Evolutionary conservation across 1,140 invertebrate genomes (phyloP).

Genomic region (Ceratoteleas bidentatus): DNA sequence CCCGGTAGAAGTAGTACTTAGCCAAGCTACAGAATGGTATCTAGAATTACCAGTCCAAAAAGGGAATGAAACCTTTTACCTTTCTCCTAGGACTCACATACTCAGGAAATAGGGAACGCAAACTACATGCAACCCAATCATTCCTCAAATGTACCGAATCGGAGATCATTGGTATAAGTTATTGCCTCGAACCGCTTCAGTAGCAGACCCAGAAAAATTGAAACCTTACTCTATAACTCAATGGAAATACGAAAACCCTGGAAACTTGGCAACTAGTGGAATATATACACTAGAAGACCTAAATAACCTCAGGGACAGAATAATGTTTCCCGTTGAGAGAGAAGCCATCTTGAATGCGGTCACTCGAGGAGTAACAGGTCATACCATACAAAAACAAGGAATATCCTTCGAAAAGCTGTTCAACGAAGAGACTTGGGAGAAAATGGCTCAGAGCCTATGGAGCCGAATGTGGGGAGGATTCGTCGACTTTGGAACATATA

Average conservation of each 20-base stretch:
- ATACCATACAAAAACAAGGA: background rate
- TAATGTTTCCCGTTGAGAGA: background rate
- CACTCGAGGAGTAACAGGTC: background rate
- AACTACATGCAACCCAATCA: background rate
- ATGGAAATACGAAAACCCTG: background rate
- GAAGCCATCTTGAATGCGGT: background rate
- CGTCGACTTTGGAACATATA: background rate
- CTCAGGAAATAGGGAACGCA: background rate
- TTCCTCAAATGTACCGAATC: background rate
- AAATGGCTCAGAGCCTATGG: background rate
- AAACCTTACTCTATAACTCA: background rate
- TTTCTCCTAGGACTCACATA: background rate
- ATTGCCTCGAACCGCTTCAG: background rate
- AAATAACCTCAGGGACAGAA: background rate
- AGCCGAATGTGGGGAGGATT: conserved; percentile 1
- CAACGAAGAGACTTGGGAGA: background rate
- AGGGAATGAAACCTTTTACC: background rate
- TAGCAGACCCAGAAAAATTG: background rate
- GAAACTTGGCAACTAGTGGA: background rate
- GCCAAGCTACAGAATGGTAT: background rate
- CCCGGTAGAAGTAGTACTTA: background rate
- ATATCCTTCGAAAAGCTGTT: background rate
- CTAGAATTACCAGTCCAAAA: background rate
- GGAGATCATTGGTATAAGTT: background rate
- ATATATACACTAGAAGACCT: background rate